phyloP scores from a whole-genome alignment of 2,888 invertebrate genomes.

The Acanthosepion lycidas region DNA sequence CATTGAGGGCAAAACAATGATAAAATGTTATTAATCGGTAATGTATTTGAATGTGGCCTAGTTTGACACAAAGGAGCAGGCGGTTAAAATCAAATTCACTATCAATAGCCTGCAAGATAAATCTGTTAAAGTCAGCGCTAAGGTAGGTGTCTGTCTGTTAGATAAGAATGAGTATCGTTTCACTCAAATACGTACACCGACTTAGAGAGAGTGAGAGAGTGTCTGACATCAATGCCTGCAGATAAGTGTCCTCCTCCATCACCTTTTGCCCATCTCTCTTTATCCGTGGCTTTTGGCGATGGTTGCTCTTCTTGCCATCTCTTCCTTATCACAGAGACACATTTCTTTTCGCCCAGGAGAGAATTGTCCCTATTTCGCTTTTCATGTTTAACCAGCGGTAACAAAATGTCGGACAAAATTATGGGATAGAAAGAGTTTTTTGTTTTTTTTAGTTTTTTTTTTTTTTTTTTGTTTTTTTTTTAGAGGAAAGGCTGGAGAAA shows the following conservation, averaged over 20 bases:
- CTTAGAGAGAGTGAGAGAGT: neutral
- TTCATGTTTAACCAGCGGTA: conserved; percentile 11
- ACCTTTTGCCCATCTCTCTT: neutral
- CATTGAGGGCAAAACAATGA: too few relatives aligned
- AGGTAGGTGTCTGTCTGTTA: too few relatives aligned
- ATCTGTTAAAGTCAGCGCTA: too few relatives aligned
- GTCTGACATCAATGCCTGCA: neutral
- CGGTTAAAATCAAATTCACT: too few relatives aligned
- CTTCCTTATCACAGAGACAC: neutral
- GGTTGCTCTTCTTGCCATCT: neutral
- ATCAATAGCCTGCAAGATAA: too few relatives aligned
- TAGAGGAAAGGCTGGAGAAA: neutral
- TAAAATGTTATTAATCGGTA: too few relatives aligned
- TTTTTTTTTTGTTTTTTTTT: too few relatives aligned
- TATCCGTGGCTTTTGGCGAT: neutral
- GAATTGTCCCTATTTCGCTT: neutral
- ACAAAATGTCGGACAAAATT: neutral
- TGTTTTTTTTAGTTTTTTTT: too few relatives aligned
- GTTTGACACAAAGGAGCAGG: too few relatives aligned
- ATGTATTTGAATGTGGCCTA: too few relatives aligned
- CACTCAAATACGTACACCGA: neutral
- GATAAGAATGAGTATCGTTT: too few relatives aligned
- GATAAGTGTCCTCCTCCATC: neutral
- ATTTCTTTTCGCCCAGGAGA: neutral
- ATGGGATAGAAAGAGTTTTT: neutral